phyloP scores from a whole-genome alignment of 2,113 vertebrate species.

The Aleadryas rufinucha region DNA sequence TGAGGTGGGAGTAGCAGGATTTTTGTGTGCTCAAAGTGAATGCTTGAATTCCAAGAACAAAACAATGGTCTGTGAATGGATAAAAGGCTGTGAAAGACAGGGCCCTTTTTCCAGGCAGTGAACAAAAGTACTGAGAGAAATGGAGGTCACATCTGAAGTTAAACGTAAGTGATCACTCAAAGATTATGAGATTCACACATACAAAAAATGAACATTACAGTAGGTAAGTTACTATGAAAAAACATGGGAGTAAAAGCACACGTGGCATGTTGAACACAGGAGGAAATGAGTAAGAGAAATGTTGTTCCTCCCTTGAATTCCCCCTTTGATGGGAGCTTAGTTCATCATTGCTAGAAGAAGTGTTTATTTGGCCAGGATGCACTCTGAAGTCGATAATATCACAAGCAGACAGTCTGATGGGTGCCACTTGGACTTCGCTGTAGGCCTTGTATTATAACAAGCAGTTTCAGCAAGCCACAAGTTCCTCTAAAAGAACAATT shows the following conservation, averaged over 20 bases:
- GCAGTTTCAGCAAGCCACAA: neutral
- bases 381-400: neutral
- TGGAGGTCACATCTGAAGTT: neutral
- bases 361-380: neutral
- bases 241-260: neutral
- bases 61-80: neutral
- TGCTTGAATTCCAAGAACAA: neutral
- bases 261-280: fast-evolving
- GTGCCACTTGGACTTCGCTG: neutral
- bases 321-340: neutral
- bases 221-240: neutral
- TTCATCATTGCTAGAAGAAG: neutral
- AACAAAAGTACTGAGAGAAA: neutral
- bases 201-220: neutral
- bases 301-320: neutral
- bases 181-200: neutral
- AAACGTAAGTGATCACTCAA: neutral
- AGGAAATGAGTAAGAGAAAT: neutral
- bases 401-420: neutral
- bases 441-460: neutral
- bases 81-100: neutral
- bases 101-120: neutral
- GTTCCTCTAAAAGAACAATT: neutral
- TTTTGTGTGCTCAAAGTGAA: neutral
- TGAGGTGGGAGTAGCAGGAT: neutral